A percentile compares a stretch with the other conserved stretches of the same genome.
Evolutionary conservation across 2,888 invertebrate genomes (phyloP).

Genomic region (Scaptomyza parva): DNA sequence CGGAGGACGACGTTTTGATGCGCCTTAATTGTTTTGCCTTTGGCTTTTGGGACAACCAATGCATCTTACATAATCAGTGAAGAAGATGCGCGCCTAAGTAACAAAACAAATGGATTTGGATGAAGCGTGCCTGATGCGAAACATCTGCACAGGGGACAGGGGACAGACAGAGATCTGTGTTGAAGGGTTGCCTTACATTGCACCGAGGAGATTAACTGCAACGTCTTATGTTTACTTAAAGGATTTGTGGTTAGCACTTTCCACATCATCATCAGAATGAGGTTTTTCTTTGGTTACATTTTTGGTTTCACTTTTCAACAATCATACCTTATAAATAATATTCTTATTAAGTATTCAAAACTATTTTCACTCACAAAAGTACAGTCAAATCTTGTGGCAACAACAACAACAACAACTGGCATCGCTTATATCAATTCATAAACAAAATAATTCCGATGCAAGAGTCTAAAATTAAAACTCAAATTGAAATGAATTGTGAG

Average conservation of each 20-base stretch:
- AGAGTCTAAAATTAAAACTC: slow-evolving; percentile 71
- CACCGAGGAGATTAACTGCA: slow-evolving; percentile 55
- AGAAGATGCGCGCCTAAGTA: slow-evolving; percentile 61
- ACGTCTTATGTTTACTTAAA: slow-evolving; percentile 49
- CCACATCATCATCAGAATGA: slow-evolving; percentile 6
- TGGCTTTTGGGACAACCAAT: slow-evolving; percentile 44
- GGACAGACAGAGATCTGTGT: slow-evolving; percentile 44
- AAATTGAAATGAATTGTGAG: slow-evolving; percentile 73
- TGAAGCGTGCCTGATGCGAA: slow-evolving; percentile 75
- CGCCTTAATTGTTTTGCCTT: slow-evolving; percentile 58
- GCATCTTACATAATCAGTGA: slow-evolving; percentile 64
- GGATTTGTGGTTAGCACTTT: slow-evolving; percentile 61
- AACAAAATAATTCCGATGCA: slow-evolving; percentile 69
- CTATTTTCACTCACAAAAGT: slow-evolving; percentile 6
- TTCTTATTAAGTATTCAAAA: background rate
- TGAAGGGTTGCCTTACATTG: slow-evolving; percentile 58
- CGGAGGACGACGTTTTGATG: slow-evolving; percentile 37
- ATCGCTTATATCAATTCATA: slow-evolving; percentile 70
- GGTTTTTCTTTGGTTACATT: slow-evolving; percentile 1
- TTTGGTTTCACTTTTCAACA: slow-evolving; percentile 8
- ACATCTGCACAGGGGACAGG: slow-evolving; percentile 57
- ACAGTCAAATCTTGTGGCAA: slow-evolving; percentile 54
- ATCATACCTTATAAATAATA: background rate
- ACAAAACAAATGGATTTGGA: slow-evolving; percentile 54
- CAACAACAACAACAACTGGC: slow-evolving; percentile 51